Evolutionary conservation across 2,113 vertebrate genomes (phyloP).

Genomic region (Amblyopsis rosae): DNA sequence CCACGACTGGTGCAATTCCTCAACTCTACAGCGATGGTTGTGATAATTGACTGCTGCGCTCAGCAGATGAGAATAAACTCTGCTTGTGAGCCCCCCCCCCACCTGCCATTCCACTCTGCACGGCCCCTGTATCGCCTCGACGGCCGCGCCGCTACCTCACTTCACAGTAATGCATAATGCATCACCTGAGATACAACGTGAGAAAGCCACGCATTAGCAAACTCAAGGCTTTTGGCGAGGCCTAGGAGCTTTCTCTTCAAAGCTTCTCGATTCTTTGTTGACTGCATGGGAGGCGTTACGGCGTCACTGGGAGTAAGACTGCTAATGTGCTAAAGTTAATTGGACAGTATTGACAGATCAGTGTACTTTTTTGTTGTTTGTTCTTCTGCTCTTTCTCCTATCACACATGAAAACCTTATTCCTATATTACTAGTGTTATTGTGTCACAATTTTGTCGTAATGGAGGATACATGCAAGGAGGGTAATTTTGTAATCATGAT

Average conservation of each 20-base stretch:
- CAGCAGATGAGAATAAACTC: slow-evolving; percentile 53
- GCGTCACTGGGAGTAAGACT: slow-evolving; percentile 20
- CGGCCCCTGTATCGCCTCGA: background rate
- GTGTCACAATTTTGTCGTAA: background rate
- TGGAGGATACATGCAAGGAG: too few species aligned
- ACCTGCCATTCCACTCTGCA: slow-evolving; percentile 16
- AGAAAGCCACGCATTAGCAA: slow-evolving; percentile 21
- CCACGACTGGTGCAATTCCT: slow-evolving; percentile 23
- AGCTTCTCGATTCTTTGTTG: slow-evolving; percentile 19
- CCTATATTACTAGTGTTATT: slow-evolving; percentile 18
- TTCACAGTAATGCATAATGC: slow-evolving; percentile 12
- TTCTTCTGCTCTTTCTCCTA: slow-evolving; percentile 34
- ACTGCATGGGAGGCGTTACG: slow-evolving; percentile 16
- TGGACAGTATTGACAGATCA: background rate
- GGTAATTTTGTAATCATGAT: too few species aligned
- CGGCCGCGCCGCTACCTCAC: background rate
- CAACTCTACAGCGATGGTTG: slow-evolving; percentile 48
- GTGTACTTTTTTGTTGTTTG: slow-evolving; percentile 37
- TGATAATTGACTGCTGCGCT: slow-evolving; percentile 60
- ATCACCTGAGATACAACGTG: background rate
- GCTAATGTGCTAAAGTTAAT: slow-evolving; percentile 43
- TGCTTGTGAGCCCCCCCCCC: slow-evolving; percentile 3
- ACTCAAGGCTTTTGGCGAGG: slow-evolving; percentile 10
- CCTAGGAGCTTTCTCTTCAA: slow-evolving; percentile 27
- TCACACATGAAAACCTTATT: slow-evolving; percentile 13